phyloP scores from a whole-genome alignment of 2,113 vertebrate genomes.

The Ciconia stormi region DNA sequence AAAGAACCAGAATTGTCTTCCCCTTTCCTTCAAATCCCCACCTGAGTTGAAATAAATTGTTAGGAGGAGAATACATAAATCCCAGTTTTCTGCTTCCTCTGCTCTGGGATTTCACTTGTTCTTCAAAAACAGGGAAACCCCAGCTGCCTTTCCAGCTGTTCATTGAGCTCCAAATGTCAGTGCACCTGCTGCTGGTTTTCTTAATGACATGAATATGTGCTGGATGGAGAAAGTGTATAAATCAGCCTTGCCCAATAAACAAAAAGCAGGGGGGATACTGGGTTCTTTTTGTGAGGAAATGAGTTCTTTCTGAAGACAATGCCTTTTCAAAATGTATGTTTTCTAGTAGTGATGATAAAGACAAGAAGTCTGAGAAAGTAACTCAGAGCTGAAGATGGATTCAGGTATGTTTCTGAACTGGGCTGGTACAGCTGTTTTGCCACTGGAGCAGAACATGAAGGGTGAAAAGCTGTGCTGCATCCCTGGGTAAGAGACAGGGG shows the following conservation, averaged over 20 bases:
- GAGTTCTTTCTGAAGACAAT: not conserved
- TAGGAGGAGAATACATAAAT: not conserved
- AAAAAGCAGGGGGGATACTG: not conserved
- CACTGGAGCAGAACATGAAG: not conserved
- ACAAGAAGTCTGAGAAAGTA: not conserved
- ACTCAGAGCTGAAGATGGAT: not conserved
- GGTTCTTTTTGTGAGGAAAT: not conserved
- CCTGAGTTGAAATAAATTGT: not conserved
- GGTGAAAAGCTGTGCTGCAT: not conserved
- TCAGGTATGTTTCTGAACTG: not conserved
- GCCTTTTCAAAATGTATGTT: not conserved
- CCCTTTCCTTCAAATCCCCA: not conserved
- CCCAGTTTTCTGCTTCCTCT: not conserved
- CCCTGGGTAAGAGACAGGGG: not conserved
- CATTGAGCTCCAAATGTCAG: not conserved
- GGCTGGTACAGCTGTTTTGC: not conserved
- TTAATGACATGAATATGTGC: not conserved
- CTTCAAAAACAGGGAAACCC: not conserved
- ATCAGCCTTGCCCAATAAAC: not conserved
- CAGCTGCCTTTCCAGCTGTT: conserved; percentile 52
- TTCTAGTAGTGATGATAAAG: not conserved
- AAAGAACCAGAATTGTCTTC: not conserved
- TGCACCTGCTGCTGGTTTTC: conserved; percentile 19
- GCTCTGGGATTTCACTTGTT: not conserved
- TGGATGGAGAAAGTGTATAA: not conserved